Evolutionary conservation across 1,140 invertebrate genomes (phyloP), one percentile per base, ranked within the genome.

Genomic region (Neuroterus valhalla): DNA sequence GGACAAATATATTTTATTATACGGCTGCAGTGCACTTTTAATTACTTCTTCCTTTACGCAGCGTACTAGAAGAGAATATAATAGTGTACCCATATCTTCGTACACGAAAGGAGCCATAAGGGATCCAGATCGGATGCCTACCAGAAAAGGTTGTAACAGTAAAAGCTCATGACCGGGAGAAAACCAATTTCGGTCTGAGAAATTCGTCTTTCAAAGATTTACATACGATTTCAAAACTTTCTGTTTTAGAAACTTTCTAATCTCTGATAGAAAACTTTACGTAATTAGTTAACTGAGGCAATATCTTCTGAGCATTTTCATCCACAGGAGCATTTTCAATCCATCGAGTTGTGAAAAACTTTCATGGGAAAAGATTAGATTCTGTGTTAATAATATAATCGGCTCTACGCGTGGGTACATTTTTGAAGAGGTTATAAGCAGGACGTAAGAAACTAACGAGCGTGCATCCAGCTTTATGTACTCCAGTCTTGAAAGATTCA

Each of bases 401-500:
- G n/a, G 46, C n/a, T 19, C n/a, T 50, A n/a, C 14, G 46, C 43
- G 43, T 71, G 12, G n/a, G 70, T 17, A 50, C 46, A 50, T 50
- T 50, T 50, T 50, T 50, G n/a, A 50, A 50, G 2, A 17, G n/a
- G 19, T 50, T 50, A 8, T 50, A 19, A 17, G 46, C 15, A 50
- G 48, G 21, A 50, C 48, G 17, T n/a, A 50, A 50, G 21, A 50
- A 50, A 19, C 21, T 50, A 19, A 50, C 48, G 17, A 50, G 2
- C 2, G 17, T 50, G 68, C 77, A 79, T 2, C 55, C 45, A 17
- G 70, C 72, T n/a, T 23, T 45, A 15, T 48, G 21, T 15, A 79
- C 48, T 10, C n/a, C 71, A 52, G 66, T 70, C 46, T 79, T 79
- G 31, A 79, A 72, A 42, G 74, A 66, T 26, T 55, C 68, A 62